These are phyloP conservation scores for Chaetodon trifascialis DNA, from an alignment of 2,113 vertebrate species.

Conservation along the genomic window DNA sequence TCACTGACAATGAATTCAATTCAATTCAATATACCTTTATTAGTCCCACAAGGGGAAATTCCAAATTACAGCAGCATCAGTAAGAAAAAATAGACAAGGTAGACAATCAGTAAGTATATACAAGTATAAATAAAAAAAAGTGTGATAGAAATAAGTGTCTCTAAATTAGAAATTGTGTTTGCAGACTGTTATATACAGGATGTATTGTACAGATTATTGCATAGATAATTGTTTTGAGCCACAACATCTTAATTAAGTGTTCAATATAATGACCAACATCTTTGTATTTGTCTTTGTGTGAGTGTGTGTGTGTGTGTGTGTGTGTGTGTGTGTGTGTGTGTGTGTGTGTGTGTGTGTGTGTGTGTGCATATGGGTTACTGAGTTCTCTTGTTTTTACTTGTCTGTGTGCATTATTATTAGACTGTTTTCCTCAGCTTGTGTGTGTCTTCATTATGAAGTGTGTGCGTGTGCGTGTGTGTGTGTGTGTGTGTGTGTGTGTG, in stretches of 20 bases:
- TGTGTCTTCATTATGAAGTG: constrained; percentile 23
- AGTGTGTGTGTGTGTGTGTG: not conserved
- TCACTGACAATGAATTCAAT: not conserved
- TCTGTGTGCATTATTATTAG: constrained; percentile 37
- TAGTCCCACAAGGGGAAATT: too few relatives aligned
- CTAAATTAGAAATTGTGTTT: too few relatives aligned
- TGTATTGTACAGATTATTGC: too few relatives aligned
- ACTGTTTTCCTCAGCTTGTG: constrained; percentile 1
- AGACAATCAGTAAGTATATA: too few relatives aligned
- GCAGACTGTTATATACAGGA: too few relatives aligned
- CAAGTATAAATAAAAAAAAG: too few relatives aligned
- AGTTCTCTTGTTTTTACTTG: constrained; percentile 13
- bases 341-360: not conserved
- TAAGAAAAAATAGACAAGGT: too few relatives aligned
- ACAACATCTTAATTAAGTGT: too few relatives aligned
- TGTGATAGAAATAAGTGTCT: too few relatives aligned
- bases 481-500: constrained; percentile 12
- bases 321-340: not conserved
- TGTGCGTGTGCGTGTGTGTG: constrained; percentile 13
- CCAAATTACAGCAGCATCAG: too few relatives aligned
- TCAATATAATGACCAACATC: not conserved
- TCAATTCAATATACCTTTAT: too few relatives aligned
- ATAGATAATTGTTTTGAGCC: too few relatives aligned
- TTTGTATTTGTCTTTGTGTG: not conserved
- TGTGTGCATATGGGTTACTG: not conserved